These are phyloP conservation scores for Bruchidius siliquastri DNA, from an alignment of 2,888 invertebrate species.

Conservation along the genomic window DNA sequence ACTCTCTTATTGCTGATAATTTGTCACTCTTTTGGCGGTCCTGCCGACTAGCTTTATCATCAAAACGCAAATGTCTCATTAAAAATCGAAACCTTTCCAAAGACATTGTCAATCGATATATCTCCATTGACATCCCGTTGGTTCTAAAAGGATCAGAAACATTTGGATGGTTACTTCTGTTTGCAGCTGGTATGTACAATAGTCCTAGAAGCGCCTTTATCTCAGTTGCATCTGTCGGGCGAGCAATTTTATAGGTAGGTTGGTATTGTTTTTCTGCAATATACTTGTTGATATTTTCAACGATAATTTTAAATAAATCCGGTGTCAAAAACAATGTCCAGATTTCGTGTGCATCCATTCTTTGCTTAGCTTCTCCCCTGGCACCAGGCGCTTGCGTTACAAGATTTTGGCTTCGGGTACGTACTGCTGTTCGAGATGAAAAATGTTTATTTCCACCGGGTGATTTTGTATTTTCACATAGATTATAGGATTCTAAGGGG, in stretches of 20 bases:
- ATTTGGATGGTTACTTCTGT: slow-evolving; percentile 9
- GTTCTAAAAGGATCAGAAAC: slow-evolving; percentile 9
- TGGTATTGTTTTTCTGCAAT: background rate
- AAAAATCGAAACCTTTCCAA: slow-evolving; percentile 2
- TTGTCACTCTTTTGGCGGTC: slow-evolving; percentile 6
- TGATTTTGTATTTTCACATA: no score
- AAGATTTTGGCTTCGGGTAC: no score
- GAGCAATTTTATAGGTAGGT: background rate
- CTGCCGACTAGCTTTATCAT: slow-evolving; percentile 1
- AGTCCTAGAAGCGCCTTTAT: slow-evolving; percentile 10
- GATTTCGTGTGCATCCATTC: no score
- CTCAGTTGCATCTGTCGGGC: slow-evolving; percentile 5
- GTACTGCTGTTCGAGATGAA: no score
- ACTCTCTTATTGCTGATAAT: slow-evolving; percentile 5
- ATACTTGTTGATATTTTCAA: background rate
- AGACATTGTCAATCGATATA: slow-evolving; percentile 14
- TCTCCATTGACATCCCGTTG: slow-evolving; percentile 10
- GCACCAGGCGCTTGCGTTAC: no score
- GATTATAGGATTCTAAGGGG: no score
- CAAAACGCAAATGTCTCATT: background rate
- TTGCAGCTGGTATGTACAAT: slow-evolving; percentile 6
- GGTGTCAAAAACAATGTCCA: background rate
- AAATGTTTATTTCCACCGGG: no score
- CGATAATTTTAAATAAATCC: background rate
- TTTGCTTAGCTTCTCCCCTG: no score